Evolutionary conservation across 2,888 invertebrate species (phyloP), one percentile per base, ranked within the genome.

Genomic region (Kuschelorhynchus macadamiae): DNA sequence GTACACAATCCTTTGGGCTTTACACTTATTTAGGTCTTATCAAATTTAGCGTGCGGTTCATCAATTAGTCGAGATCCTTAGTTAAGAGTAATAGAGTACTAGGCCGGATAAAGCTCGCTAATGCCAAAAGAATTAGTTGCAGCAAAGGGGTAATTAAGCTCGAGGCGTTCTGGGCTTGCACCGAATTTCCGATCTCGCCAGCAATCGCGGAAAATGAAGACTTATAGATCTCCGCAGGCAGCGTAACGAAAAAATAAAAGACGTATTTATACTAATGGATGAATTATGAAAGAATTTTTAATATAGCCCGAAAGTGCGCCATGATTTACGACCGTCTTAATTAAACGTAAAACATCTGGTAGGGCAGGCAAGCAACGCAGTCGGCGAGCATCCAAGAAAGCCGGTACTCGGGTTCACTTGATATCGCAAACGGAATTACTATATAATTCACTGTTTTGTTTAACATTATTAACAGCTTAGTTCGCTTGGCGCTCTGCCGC

Each of bases 311-410:
- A 72, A 71, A 78, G 74, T 75, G 75, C 71, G 67, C 70, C 74
- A 78, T 80, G 79, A 80, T 80, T 80, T 79, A 80, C 78, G 78
- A 71, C 70, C 71, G 73, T 74, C 76, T 79, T 80, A 79, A 80
- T 80, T 79, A 80, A 79, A 79, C 75, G 73, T 72, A 75, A 74
- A 74, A 75, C 75, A 77, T 72, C 75, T 76, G 76, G 64, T 30
- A 50, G 56, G 33, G 62, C 25, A 25, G 25, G 25, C 25, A 25
- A 7, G 25, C 25, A 7, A 8, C 20, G 33, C 42, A 56, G n/a
- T 21, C 17, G 30, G 44, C 32, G 32, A 21, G 36, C 44, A 36
- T 57, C 47, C 30, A 42, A 55, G 42, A 17, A 21, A 16, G 42
- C 42, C 21, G 42, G 42, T 53, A 30, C 36, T 52, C 20, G 1